Conservation (phyloP, 2,797 vertebrate genomes). For the Gambusia yucatana region DNA sequence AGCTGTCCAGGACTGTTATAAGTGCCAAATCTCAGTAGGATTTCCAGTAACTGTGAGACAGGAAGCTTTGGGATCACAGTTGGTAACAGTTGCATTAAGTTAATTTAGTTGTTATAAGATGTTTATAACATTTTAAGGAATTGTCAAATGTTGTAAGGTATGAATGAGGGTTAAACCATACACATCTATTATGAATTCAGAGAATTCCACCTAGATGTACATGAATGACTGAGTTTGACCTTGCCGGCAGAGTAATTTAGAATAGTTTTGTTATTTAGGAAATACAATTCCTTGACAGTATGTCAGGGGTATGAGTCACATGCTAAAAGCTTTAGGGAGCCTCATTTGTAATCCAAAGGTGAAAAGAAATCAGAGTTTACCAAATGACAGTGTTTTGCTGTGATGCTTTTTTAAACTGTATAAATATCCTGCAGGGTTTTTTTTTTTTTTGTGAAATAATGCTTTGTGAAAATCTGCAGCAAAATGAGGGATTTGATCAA, state of each 20-base stretch:
- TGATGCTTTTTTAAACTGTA: slow-evolving; percentile 43
- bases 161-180: slow-evolving; percentile 69
- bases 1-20: slow-evolving; percentile 46
- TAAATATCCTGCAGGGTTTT: slow-evolving; percentile 36
- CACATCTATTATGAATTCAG: slow-evolving; percentile 81
- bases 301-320: slow-evolving; percentile 32
- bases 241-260: slow-evolving; percentile 51
- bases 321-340: slow-evolving; percentile 35
- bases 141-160: slow-evolving; percentile 59
- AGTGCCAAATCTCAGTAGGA: slow-evolving; percentile 56
- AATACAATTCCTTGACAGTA: slow-evolving; percentile 29
- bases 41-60: slow-evolving; percentile 32
- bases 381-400: slow-evolving; percentile 64
- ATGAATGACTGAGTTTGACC: slow-evolving; percentile 63
- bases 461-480: slow-evolving; percentile 36
- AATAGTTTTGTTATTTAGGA: slow-evolving; percentile 48
- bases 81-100: slow-evolving; percentile 38
- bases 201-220: slow-evolving; percentile 78
- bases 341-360: slow-evolving; percentile 61
- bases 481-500: slow-evolving; percentile 45
- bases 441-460: slow-evolving; percentile 49
- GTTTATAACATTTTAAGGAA: slow-evolving; percentile 53
- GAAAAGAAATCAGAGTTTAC: slow-evolving; percentile 52
- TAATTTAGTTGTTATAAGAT: slow-evolving; percentile 32
- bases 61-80: slow-evolving; percentile 33